Conservation (phyloP, 2,113 vertebrate genomes). For the Urocolius indicus region DNA sequence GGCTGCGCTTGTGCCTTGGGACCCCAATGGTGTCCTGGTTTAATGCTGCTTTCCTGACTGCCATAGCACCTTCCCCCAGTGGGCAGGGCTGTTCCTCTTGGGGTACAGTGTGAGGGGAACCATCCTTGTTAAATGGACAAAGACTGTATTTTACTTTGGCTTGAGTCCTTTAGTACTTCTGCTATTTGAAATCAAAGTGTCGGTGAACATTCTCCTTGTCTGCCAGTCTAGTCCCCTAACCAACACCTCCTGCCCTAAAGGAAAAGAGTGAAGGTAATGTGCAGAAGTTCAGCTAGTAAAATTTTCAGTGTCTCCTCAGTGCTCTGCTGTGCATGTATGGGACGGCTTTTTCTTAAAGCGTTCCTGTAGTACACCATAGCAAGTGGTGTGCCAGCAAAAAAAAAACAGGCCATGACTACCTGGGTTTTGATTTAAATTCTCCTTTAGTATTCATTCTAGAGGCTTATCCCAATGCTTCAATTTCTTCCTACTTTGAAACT, state of each 20-base stretch:
- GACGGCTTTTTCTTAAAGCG: not conserved
- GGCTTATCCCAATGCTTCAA: not conserved
- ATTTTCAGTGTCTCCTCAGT: not conserved
- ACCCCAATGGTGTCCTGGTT: not conserved
- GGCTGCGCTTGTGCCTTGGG: not conserved
- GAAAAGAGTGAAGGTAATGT: not conserved
- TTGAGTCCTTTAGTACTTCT: not conserved
- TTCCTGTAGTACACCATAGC: not conserved
- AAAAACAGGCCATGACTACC: not conserved
- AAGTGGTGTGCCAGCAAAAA: not conserved
- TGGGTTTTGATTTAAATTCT: not conserved
- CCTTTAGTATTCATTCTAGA: not conserved
- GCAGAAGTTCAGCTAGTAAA: not conserved
- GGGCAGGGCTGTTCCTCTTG: not conserved
- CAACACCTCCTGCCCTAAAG: not conserved
- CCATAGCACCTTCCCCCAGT: not conserved
- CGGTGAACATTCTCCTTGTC: accelerated
- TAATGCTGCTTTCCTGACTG: not conserved
- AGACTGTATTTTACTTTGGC: not conserved
- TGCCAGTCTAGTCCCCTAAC: accelerated
- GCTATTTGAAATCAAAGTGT: not conserved
- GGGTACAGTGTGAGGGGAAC: not conserved
- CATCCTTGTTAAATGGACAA: not conserved
- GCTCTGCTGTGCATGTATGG: accelerated
- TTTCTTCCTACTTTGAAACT: not conserved